A percentile compares a stretch with the other conserved stretches of the same genome.
These are phyloP conservation scores for Pristionchus fissidentatus DNA, from an alignment of 2,888 invertebrate species.

Conservation along the genomic window DNA sequence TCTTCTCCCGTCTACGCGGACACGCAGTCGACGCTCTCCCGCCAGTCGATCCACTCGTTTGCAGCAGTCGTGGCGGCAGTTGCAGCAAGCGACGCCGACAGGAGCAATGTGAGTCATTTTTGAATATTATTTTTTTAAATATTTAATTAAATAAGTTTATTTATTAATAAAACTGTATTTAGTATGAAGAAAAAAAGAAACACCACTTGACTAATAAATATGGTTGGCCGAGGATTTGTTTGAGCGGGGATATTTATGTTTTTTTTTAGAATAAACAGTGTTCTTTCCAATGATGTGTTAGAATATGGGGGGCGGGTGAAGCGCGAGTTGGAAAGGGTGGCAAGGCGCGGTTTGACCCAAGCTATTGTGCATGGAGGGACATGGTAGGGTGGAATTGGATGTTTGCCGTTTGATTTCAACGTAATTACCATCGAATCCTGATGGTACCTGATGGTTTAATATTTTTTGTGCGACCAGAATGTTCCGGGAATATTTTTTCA, in stretches of 20 bases:
- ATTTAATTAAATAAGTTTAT: background rate
- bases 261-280: background rate
- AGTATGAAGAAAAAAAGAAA: background rate
- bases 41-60: conserved; percentile 90
- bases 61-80: conserved; percentile 96
- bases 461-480: background rate
- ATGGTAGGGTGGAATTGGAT: background rate
- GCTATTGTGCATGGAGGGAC: background rate
- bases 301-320: background rate
- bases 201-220: background rate
- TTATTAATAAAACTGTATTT: background rate
- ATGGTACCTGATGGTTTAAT: background rate
- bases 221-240: background rate
- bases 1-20: conserved; percentile 82
- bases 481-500: background rate
- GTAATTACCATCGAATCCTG: too few species aligned
- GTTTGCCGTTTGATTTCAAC: too few species aligned
- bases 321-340: background rate
- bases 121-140: background rate
- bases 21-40: conserved; percentile 56
- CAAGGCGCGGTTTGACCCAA: background rate
- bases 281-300: too few species aligned
- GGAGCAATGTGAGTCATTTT: conserved; percentile 50
- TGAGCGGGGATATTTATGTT: background rate
- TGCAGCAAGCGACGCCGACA: conserved; percentile 78